Evolutionary conservation across 2,113 vertebrate genomes (phyloP), one percentile per base, ranked within the genome.

Genomic region (Chaetodon auriga): DNA sequence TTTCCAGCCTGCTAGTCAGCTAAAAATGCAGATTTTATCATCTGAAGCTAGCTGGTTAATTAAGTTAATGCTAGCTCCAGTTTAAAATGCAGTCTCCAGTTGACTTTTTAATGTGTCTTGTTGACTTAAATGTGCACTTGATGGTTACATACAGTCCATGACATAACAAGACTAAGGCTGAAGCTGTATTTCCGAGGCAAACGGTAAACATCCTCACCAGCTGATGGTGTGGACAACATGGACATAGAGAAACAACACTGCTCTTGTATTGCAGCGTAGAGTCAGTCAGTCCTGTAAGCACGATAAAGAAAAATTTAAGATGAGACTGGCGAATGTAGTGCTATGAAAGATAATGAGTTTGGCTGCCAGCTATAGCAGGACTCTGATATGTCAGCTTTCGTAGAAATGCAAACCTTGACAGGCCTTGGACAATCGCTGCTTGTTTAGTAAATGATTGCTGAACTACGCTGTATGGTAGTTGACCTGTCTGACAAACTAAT

Each of bases 391-490:
- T 64, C 1, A 2, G 5, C 5, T 14, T 30, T 18, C 18, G 16
- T n/a, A 45, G 11, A 43, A 71, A 18, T n/a, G 43, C 19, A 61
- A 43, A 21, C 8, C 14, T 62, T 11, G 16, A 41, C 35, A 60
- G 70, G 30, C 14, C 70, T 19, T 23, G 21, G 41, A 72, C 41
- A 62, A 49, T 2, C 1, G 10, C 61, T 43, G 78, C 15, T 60
- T 57, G 4, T 74, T 63, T 5, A 38, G 15, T 21, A 48, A 75
- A 84, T 63, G 8, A 75, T 60, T 69, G 21, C 12, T 45, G 6
- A 49, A 10, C 30, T 46, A 18, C 16, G n/a, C 18, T 9, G 7
- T 10, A 25, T 23, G 49, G 6, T 7, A 21, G 2, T 10, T 21
- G n/a, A 69, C 15, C 49, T 51, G 13, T 23, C 38, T 18, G 35